Evolutionary conservation across 2,888 invertebrate species (phyloP).

Genomic region (Agonum fuliginosum): DNA sequence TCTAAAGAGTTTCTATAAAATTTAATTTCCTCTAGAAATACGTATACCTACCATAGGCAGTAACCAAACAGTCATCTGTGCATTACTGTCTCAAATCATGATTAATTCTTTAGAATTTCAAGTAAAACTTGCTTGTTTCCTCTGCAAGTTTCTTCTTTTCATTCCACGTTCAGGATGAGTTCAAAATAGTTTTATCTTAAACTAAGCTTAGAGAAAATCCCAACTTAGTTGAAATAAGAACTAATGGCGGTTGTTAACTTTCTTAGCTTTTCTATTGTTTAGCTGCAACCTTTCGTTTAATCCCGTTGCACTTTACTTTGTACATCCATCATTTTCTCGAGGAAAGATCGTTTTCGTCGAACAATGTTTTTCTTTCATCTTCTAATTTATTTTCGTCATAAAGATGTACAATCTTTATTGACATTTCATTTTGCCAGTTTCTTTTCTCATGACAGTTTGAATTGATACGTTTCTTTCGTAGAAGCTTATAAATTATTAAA

Average conservation of each 20-base stretch:
- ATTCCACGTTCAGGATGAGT: conserved; percentile 18
- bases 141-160: neutral
- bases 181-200: conserved; percentile 29
- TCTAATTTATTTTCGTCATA: conserved; percentile 32
- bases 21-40: no score
- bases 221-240: conserved; percentile 28
- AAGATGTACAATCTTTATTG: conserved; percentile 14
- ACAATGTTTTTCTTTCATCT: conserved; percentile 18
- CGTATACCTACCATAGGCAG: no score
- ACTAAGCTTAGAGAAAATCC: conserved; percentile 28
- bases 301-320: conserved; percentile 26
- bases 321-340: conserved; percentile 35
- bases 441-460: neutral
- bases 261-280: conserved; percentile 12
- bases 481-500: neutral
- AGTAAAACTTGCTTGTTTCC: no score
- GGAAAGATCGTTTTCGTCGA: conserved; percentile 11
- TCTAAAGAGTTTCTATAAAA: no score
- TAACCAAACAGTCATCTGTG: no score
- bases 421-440: conserved; percentile 2
- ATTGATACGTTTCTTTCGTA: neutral
- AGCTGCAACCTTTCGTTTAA: conserved; percentile 26
- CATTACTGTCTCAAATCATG: conserved; percentile 21
- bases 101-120: conserved; percentile 5
- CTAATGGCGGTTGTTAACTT: conserved; percentile 32